Conservation (phyloP, 2,113 vertebrate species). For the Podarcis cretensis region DNA sequence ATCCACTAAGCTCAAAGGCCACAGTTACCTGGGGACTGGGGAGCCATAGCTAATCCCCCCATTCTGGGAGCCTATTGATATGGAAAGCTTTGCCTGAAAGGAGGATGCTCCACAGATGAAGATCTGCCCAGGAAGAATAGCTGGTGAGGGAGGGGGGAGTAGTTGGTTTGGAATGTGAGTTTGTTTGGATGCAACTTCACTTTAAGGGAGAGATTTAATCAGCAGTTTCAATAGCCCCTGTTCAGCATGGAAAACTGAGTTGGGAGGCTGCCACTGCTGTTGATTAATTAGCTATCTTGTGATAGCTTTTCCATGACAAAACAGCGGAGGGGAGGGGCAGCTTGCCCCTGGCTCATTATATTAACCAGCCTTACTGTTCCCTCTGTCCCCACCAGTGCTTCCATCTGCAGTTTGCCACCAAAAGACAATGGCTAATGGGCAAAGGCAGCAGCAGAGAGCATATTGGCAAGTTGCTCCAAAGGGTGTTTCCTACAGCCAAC, state of each 20-base stretch:
- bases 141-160: neutral
- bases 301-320: neutral
- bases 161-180: conserved; percentile 20
- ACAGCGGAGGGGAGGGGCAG: neutral
- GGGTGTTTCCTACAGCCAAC: neutral
- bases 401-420: neutral
- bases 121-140: neutral
- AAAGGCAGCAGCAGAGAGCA: neutral
- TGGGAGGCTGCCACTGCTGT: neutral
- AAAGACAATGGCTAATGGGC: neutral
- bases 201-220: neutral
- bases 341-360: neutral
- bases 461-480: neutral
- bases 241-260: neutral
- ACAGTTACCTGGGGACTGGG: conserved; percentile 10
- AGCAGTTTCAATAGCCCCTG: neutral
- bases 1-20: neutral
- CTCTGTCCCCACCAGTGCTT: neutral
- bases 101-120: neutral
- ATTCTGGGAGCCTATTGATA: conserved; percentile 27
- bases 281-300: neutral
- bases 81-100: conserved; percentile 30
- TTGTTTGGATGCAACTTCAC: conserved; percentile 16
- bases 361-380: neutral
- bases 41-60: conserved; percentile 12